Evolutionary conservation across 2,888 invertebrate species (phyloP).

Genomic region (Zelleria hepariella): DNA sequence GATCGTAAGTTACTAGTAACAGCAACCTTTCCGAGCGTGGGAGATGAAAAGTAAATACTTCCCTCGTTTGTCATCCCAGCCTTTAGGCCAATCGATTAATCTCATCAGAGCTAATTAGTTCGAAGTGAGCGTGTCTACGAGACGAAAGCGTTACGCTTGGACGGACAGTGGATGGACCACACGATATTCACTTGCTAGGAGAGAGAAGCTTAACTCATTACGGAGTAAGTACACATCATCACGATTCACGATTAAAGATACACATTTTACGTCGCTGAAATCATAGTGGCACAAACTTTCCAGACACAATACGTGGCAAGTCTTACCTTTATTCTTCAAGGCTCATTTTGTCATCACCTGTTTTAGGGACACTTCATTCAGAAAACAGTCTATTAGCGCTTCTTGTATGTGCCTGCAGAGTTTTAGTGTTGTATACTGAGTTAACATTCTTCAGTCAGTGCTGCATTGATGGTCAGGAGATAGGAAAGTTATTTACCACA

Average conservation of each 20-base stretch:
- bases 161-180: slow-evolving; percentile 16
- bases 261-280: too few species aligned
- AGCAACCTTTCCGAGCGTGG: too few species aligned
- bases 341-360: too few species aligned
- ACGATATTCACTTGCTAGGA: not conserved
- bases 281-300: too few species aligned
- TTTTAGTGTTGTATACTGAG: not conserved
- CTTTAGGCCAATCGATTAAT: slow-evolving; percentile 2
- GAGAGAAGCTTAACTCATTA: not conserved
- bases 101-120: slow-evolving; percentile 9
- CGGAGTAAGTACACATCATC: too few species aligned
- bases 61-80: not conserved
- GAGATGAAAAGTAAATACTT: not conserved
- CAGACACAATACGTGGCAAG: too few species aligned
- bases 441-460: not conserved
- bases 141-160: slow-evolving; percentile 26
- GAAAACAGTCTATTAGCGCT: not conserved
- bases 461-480: not conserved
- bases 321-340: too few species aligned
- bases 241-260: too few species aligned
- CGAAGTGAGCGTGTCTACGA: slow-evolving; percentile 9
- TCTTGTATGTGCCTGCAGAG: not conserved
- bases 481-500: slow-evolving; percentile 31
- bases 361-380: not conserved
- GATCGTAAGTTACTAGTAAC: too few species aligned